Base-by-base conservation (phyloP, 2,797 vertebrate genomes). In the Harpagifer antarcticus region DNA sequence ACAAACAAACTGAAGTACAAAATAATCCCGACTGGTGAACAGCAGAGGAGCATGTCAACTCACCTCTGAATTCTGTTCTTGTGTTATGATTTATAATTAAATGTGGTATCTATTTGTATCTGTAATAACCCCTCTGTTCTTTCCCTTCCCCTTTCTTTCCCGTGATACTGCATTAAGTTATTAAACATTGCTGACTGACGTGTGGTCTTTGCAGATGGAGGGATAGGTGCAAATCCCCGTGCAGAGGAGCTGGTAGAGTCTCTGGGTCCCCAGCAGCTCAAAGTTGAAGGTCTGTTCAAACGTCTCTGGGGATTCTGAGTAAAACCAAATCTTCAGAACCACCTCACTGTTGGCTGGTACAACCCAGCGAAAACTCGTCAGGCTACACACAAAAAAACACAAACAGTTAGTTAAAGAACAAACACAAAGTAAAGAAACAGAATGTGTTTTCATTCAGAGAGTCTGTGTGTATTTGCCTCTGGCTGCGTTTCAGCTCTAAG, bases 221-320 rank as follows among this genome's bases (percentile, higher is more conserved):
- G 98, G 97, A 57, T 94, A 97, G 27, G 89, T 86, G 89, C 95
- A 96, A 4, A 86, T 67, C 10, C 96, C 97, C 44, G 85, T 92
- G 84, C 96, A 98, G 65, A 77, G 77, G 9, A 99, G 85, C 85
- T 96, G 92, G 88, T 97, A 97, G 48, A 61, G 87, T 33, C 86
- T 94, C 47, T 83, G 88, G 10, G 93, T 96, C 9, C 95, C 97
- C 20, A 96, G 68, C 11, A 98, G 54, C 88, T 99, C 97, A 84
- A 99, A 99, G 80, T 91, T 95, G 61, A 97, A 93, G 0, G 77
- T 94, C 84, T 97, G 95, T 16, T 96, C 93, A 87, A 96, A 97
- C 2, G 65, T 91, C 6, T 95, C 97, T 0, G 72, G 42, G 1
- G 75, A 75, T 0, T 43, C 57, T 4, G 97, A 95, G 58, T 92